Conservation (phyloP, 2,888 invertebrate genomes). For the Ametastegia equiseti region DNA sequence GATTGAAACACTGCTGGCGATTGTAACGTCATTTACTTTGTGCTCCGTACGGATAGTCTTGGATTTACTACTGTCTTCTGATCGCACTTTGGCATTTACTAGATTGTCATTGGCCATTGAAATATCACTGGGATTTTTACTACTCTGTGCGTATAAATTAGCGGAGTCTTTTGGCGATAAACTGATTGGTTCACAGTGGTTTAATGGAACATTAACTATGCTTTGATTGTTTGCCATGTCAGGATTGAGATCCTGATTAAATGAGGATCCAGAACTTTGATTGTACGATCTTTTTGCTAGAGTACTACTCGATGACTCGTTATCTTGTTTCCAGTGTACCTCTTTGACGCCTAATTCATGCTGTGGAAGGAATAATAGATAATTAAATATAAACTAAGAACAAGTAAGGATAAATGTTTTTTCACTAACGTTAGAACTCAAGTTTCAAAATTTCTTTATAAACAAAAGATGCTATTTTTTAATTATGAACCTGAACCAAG, state of each 20-base stretch:
- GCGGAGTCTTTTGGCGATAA: not conserved
- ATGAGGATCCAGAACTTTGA: not conserved
- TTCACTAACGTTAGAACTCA: not conserved
- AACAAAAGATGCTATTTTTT: too few relatives aligned
- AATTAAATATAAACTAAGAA: not conserved
- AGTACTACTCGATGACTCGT: not conserved
- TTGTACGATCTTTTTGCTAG: not conserved
- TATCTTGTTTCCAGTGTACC: conserved; percentile 82
- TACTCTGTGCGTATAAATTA: not conserved
- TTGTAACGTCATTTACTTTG: not conserved
- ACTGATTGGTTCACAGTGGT: not conserved
- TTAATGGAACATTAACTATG: not conserved
- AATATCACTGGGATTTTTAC: not conserved
- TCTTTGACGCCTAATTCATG: conserved; percentile 85
- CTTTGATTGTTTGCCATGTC: not conserved
- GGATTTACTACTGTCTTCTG: not conserved
- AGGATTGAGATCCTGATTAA: not conserved
- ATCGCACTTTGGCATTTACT: not conserved
- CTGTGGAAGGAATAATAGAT: conserved; percentile 73
- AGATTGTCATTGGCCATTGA: not conserved
- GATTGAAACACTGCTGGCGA: not conserved
- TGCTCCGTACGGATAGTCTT: not conserved
- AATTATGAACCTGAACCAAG: conserved; percentile 79
- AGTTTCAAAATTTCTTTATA: too few relatives aligned
- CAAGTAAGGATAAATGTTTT: not conserved